Evolutionary conservation across 2,888 invertebrate species (phyloP).

Genomic region (Rhogogaster chlorosoma): DNA sequence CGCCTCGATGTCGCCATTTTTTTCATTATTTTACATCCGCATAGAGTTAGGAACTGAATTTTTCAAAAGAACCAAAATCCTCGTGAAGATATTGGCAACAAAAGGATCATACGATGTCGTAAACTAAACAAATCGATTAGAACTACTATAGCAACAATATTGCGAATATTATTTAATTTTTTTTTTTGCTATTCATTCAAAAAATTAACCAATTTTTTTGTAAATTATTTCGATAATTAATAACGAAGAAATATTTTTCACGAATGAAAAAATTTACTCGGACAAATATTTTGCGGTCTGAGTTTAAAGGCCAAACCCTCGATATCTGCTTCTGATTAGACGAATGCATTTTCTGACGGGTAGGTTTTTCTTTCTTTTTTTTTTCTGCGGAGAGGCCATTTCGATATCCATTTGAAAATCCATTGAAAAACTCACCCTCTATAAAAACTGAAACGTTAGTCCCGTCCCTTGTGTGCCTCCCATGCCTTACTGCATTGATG

Average conservation of each 20-base stretch:
- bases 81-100: background rate
- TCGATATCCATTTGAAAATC: slow-evolving; percentile 40
- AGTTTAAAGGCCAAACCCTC: background rate
- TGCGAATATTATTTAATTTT: too few relatives aligned
- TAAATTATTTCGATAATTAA: background rate
- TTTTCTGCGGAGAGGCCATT: slow-evolving; percentile 5
- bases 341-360: slow-evolving; percentile 35
- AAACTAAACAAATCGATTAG: too few relatives aligned
- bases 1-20: background rate
- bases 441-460: slow-evolving; percentile 28
- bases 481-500: background rate
- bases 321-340: slow-evolving; percentile 38
- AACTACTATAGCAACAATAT: too few relatives aligned
- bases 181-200: background rate
- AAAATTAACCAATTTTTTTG: background rate
- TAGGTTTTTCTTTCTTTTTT: background rate
- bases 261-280: background rate
- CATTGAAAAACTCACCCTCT: slow-evolving; percentile 40
- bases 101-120: background rate
- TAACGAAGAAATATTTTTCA: background rate
- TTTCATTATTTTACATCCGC: background rate
- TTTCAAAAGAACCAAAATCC: background rate
- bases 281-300: slow-evolving; percentile 5
- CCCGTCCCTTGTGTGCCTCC: background rate
- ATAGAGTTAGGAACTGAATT: background rate